phyloP scores from a whole-genome alignment of 2,888 invertebrate species.

The Hoplodrina ambigua region DNA sequence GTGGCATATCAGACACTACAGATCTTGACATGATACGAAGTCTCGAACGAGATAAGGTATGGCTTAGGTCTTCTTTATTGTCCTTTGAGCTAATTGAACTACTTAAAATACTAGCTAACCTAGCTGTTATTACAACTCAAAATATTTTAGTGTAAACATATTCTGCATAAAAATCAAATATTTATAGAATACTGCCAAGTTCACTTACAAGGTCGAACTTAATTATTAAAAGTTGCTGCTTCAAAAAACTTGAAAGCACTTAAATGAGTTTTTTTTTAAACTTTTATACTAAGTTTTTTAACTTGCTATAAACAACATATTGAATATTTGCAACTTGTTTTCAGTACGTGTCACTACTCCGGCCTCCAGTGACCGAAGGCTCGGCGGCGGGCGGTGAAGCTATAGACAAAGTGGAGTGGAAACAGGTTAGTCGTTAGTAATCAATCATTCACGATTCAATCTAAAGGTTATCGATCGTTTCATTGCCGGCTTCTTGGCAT shows the following conservation, averaged over 20 bases:
- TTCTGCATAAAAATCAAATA: background rate
- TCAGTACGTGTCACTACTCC: conserved; percentile 96
- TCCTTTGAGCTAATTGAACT: background rate
- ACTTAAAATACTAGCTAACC: background rate
- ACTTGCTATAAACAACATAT: conserved; percentile 24
- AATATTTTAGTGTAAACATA: background rate
- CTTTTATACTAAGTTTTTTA: conserved; percentile 9
- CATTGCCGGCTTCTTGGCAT: conserved; percentile 67
- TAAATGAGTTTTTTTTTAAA: background rate
- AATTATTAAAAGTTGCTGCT: background rate
- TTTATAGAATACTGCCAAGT: background rate
- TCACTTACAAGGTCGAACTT: background rate
- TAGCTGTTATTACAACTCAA: background rate
- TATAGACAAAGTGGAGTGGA: conserved; percentile 96
- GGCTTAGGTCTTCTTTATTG: background rate
- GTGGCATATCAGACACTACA: conserved; percentile 97
- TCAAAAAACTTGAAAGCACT: background rate
- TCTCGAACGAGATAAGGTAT: conserved; percentile 96
- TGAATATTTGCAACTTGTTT: conserved; percentile 72
- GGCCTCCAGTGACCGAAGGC: conserved; percentile 94
- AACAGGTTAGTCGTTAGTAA: conserved; percentile 92
- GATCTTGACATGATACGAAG: conserved; percentile 95
- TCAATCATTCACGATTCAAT: conserved; percentile 71
- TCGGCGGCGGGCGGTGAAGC: conserved; percentile 92
- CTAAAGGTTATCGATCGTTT: conserved; percentile 69